Conservation (phyloP, 1,140 invertebrate genomes). For the Steinernema khuongi region DNA sequence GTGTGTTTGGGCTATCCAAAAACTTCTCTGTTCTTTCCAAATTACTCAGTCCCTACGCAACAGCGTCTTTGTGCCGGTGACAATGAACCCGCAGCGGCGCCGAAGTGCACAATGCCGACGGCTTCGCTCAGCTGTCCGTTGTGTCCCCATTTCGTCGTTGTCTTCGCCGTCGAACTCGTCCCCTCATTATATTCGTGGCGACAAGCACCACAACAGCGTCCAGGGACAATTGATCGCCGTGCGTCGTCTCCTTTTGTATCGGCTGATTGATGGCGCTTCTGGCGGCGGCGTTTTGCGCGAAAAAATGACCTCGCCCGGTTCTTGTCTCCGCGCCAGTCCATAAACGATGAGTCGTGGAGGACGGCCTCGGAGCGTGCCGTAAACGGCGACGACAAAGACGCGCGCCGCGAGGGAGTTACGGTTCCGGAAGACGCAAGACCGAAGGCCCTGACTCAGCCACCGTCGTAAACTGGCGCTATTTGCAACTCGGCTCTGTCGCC, state of each 20-base stretch:
- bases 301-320: conserved; percentile 5
- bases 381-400: conserved; percentile 1
- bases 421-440: no score
- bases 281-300: not conserved
- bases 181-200: not conserved
- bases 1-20: no score
- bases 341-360: not conserved
- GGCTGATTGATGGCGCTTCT: conserved; percentile 3
- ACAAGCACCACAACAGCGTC: not conserved
- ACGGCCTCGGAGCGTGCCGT: not conserved
- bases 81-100: no score
- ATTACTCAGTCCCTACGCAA: no score
- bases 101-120: no score
- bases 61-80: no score
- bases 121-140: not conserved
- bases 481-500: conserved; percentile 1
- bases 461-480: not conserved
- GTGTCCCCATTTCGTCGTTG: not conserved
- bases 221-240: conserved; percentile 9
- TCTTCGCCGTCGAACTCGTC: not conserved
- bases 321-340: not conserved
- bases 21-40: no score
- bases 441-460: no score
- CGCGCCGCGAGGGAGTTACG: not conserved
- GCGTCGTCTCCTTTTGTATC: not conserved